Evolutionary conservation across 2,797 vertebrate species (phyloP).

Genomic region (Tangara arthus): DNA sequence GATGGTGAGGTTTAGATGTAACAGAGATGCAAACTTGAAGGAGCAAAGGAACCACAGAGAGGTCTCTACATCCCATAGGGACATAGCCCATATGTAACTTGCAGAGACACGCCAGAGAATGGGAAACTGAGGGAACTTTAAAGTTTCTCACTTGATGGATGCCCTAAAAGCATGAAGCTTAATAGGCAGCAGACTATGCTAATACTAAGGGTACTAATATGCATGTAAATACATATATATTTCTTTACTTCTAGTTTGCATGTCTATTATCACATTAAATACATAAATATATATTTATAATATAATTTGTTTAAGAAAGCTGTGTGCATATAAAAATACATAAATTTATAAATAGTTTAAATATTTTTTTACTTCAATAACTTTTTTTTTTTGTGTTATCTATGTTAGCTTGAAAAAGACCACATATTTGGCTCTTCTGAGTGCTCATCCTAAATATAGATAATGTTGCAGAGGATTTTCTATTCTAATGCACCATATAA

Average conservation of each 20-base stretch:
- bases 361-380: not conserved
- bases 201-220: not conserved
- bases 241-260: not conserved
- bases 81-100: not conserved
- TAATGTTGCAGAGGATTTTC: not conserved
- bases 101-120: not conserved
- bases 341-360: not conserved
- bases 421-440: not conserved
- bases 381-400: not conserved
- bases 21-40: not conserved
- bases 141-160: not conserved
- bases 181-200: not conserved
- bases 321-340: not conserved
- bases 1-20: not conserved
- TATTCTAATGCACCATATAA: not conserved
- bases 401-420: not conserved
- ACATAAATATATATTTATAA: not conserved
- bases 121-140: not conserved
- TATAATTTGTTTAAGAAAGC: not conserved
- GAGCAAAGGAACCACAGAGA: not conserved
- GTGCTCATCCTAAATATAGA: not conserved
- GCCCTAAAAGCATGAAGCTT: not conserved
- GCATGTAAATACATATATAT: not conserved
- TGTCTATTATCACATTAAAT: not conserved
- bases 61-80: not conserved